A percentile compares a stretch with the other conserved stretches of the same genome.
These are phyloP conservation scores for Drosophila siamana DNA, from an alignment of 2,888 invertebrate genomes.

Conservation along the genomic window DNA sequence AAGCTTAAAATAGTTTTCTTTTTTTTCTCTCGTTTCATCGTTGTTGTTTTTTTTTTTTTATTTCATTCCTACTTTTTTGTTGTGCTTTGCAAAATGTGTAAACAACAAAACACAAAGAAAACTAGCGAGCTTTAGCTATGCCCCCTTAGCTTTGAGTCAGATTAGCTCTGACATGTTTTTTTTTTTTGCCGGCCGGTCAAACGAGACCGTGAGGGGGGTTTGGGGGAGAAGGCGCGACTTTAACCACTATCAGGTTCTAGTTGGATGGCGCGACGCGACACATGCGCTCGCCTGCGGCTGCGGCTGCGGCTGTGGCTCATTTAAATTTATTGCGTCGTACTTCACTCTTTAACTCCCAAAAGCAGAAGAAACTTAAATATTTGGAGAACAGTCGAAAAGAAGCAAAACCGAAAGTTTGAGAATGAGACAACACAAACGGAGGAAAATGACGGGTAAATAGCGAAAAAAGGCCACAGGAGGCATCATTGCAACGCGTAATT, in stretches of 20 bases:
- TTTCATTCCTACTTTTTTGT: slow-evolving; percentile 3
- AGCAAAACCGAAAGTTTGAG: slow-evolving; percentile 27
- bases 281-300: not conserved
- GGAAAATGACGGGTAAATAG: slow-evolving; percentile 26
- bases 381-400: slow-evolving; percentile 26
- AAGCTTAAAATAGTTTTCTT: slow-evolving; percentile 47
- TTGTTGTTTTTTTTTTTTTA: not conserved
- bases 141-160: slow-evolving; percentile 22
- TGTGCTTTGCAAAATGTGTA: slow-evolving; percentile 29
- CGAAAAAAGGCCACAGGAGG: slow-evolving; percentile 7
- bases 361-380: slow-evolving; percentile 38
- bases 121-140: slow-evolving; percentile 14
- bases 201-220: slow-evolving; percentile 1
- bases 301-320: slow-evolving; percentile 25
- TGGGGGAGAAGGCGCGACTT: not conserved
- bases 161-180: slow-evolving; percentile 49
- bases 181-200: slow-evolving; percentile 55
- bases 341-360: slow-evolving; percentile 26
- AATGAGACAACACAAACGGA: slow-evolving; percentile 8
- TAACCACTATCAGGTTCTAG: slow-evolving; percentile 43
- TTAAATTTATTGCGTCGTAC: slow-evolving; percentile 60
- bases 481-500: slow-evolving; percentile 23
- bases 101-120: slow-evolving; percentile 23
- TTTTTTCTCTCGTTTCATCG: not conserved
- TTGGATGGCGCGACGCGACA: slow-evolving; percentile 18